These are phyloP conservation scores for Crocuta crocuta DNA, from an alignment of 2,113 vertebrate genomes.

Conservation along the genomic window DNA sequence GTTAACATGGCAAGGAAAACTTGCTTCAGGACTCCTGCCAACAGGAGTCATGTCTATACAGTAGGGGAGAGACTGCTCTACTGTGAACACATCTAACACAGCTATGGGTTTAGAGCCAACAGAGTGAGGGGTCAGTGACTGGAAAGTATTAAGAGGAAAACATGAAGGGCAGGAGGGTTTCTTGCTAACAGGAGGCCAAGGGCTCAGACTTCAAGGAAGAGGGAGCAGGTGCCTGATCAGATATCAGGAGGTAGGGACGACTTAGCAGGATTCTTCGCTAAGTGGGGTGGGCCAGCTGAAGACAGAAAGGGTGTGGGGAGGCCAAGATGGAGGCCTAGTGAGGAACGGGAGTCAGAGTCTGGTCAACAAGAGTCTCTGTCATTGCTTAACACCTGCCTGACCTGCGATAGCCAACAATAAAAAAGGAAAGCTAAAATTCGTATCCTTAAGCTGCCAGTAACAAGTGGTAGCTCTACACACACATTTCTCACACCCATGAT, in stretches of 20 bases:
- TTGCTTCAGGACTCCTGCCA: background rate
- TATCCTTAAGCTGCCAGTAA: background rate
- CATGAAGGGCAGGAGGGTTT: background rate
- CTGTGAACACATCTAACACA: background rate
- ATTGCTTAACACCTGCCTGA: background rate
- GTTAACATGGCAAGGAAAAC: background rate
- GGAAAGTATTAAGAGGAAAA: too few species aligned
- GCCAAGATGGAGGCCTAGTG: background rate
- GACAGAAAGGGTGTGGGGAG: too few species aligned
- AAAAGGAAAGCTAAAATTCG: background rate
- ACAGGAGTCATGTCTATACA: background rate
- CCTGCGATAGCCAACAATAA: rapidly evolving
- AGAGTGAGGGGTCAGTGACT: too few species aligned
- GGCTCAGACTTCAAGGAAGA: background rate
- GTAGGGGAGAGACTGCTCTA: background rate
- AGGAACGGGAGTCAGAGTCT: background rate
- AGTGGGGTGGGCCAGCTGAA: background rate
- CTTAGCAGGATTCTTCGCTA: background rate
- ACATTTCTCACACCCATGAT: background rate
- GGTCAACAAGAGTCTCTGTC: background rate
- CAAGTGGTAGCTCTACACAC: background rate
- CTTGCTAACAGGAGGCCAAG: background rate
- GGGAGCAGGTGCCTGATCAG: background rate
- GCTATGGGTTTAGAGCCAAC: background rate
- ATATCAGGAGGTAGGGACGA: rapidly evolving